These are phyloP conservation scores for Taurulus bubalis DNA, from an alignment of 2,113 vertebrate species.

Conservation along the genomic window DNA sequence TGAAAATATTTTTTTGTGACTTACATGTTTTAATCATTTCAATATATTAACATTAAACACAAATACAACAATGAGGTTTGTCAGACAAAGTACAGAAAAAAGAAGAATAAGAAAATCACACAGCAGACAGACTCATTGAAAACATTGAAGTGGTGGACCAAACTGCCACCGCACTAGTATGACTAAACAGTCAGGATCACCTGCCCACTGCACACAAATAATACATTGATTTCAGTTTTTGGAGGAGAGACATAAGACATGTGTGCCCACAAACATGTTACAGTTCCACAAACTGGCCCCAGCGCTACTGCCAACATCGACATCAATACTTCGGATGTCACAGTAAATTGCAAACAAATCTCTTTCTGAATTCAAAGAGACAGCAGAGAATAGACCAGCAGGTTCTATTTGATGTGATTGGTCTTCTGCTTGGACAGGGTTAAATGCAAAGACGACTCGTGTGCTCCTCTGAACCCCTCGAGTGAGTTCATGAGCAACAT, in stretches of 20 bases:
- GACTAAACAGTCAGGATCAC: not conserved
- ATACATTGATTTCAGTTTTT: not conserved
- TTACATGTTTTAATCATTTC: no score
- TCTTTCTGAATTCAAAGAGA: slow-evolving; percentile 29
- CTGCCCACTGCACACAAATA: not conserved
- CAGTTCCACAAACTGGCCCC: not conserved
- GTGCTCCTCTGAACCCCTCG: slow-evolving; percentile 9
- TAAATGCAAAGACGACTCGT: slow-evolving; percentile 19
- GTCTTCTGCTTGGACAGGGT: slow-evolving; percentile 8
- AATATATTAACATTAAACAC: no score
- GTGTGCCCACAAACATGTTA: slow-evolving; percentile 5
- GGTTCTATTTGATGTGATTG: slow-evolving; percentile 1
- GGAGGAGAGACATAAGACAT: slow-evolving; percentile 51
- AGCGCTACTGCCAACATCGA: not conserved
- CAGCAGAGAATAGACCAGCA: slow-evolving; percentile 19
- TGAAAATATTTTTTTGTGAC: no score
- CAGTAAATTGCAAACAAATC: slow-evolving; percentile 43
- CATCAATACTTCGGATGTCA: slow-evolving; percentile 41
- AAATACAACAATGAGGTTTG: no score
- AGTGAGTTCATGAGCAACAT: slow-evolving; percentile 44
- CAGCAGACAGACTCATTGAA: not conserved
- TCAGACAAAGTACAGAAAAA: no score
- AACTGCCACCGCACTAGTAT: not conserved
- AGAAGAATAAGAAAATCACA: no score
- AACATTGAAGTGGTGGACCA: not conserved